These are phyloP conservation scores for Drosophila bifasciata DNA, from an alignment of 1,140 invertebrate genomes.

Conservation along the genomic window DNA sequence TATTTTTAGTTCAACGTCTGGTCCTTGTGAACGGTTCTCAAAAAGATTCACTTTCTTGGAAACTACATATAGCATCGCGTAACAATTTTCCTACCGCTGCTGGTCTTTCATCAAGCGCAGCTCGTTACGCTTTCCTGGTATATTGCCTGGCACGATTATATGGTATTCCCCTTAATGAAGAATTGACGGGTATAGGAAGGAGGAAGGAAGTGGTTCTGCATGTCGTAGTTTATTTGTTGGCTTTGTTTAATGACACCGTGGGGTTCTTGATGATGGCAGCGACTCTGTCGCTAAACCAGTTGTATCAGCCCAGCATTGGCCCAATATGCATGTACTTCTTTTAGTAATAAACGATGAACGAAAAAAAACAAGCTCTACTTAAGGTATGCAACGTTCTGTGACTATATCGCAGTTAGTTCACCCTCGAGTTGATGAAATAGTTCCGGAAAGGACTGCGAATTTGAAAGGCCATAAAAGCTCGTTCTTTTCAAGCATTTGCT, in stretches of 20 bases:
- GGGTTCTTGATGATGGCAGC: constrained; percentile 86
- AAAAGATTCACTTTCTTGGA: too few species aligned
- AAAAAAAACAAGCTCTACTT: constrained; percentile 95
- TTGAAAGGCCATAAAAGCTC: constrained; percentile 89
- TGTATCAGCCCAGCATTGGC: constrained; percentile 92
- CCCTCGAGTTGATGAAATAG: constrained; percentile 89
- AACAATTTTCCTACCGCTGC: constrained; percentile 99
- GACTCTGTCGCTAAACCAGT: constrained; percentile 92
- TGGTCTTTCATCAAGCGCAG: constrained; percentile 98
- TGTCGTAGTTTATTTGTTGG: constrained; percentile 97
- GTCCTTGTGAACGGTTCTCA: too few species aligned
- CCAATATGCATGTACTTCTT: constrained; percentile 94
- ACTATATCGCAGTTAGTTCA: constrained; percentile 93
- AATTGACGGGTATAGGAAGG: constrained; percentile 93
- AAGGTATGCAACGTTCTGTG: constrained; percentile 94
- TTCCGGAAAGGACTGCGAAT: constrained; percentile 88
- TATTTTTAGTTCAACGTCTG: too few species aligned
- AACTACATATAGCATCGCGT: too few species aligned
- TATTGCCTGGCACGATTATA: constrained; percentile 91
- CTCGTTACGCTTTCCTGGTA: constrained; percentile 97
- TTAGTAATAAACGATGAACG: constrained; percentile 94
- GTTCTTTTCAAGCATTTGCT: constrained; percentile 95
- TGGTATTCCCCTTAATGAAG: constrained; percentile 88
- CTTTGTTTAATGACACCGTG: constrained; percentile 95
- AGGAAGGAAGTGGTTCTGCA: constrained; percentile 97